Conservation (phyloP, 2,797 vertebrate species). For the Myoxocephalus aenaeus region DNA sequence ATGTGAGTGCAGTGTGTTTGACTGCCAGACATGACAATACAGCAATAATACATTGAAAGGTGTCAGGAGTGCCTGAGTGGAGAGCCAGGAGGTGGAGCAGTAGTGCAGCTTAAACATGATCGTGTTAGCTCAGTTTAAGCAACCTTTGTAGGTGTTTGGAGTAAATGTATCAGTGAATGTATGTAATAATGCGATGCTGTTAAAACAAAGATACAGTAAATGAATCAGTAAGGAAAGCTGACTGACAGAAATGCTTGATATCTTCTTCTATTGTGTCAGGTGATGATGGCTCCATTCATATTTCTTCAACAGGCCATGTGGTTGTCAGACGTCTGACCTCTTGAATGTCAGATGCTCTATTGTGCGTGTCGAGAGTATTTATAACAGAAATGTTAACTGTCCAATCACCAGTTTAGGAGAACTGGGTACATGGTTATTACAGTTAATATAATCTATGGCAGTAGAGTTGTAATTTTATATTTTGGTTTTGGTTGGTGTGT, state of each 20-base stretch:
- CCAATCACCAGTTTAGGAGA: neutral
- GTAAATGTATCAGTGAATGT: neutral
- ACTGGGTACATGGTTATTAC: neutral
- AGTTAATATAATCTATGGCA: neutral
- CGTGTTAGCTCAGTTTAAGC: neutral
- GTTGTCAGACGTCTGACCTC: constrained; percentile 33
- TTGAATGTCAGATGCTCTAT: constrained; percentile 18
- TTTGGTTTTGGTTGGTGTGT: constrained; percentile 1
- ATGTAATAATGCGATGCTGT: neutral
- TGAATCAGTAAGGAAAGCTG: neutral
- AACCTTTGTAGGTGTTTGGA: neutral
- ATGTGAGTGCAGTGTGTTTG: neutral
- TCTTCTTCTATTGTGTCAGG: constrained; percentile 1
- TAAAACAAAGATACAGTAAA: neutral
- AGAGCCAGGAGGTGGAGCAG: constrained; percentile 60
- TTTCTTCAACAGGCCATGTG: constrained; percentile 4
- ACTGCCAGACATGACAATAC: neutral
- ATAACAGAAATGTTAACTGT: neutral
- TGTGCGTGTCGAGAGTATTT: neutral
- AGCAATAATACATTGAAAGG: neutral
- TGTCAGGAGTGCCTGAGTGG: neutral
- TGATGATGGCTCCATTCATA: constrained; percentile 2
- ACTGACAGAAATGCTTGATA: constrained; percentile 6
- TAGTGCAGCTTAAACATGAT: constrained; percentile 7
- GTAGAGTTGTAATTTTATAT: neutral